phyloP scores from a whole-genome alignment of 2,888 invertebrate species.

The Drosophila incognita region DNA sequence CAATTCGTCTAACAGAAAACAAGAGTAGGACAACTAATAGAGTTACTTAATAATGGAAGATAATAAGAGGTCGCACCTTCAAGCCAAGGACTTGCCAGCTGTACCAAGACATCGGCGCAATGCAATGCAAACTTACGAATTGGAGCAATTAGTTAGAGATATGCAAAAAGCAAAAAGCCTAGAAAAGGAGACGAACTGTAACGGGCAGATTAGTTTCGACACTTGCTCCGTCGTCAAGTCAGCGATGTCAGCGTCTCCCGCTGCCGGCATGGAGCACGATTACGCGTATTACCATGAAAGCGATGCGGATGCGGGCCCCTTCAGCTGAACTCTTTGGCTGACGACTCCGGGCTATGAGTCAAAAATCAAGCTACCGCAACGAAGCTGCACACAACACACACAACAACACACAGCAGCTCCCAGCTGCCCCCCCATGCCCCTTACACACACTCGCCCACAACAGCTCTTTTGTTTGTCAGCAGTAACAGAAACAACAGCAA shows the following conservation, averaged over 20 bases:
- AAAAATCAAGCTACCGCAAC: slow-evolving; percentile 80
- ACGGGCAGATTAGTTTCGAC: slow-evolving; percentile 65
- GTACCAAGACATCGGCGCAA: slow-evolving; percentile 25
- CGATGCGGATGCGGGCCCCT: slow-evolving; percentile 72
- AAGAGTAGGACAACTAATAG: neutral
- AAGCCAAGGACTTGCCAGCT: slow-evolving; percentile 51
- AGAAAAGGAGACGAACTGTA: slow-evolving; percentile 70
- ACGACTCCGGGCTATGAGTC: slow-evolving; percentile 59
- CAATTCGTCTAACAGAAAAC: neutral
- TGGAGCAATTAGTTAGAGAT: slow-evolving; percentile 30
- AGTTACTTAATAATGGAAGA: neutral
- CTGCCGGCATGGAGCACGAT: slow-evolving; percentile 38
- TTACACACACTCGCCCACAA: neutral
- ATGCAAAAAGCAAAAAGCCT: slow-evolving; percentile 54
- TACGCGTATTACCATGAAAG: slow-evolving; percentile 66
- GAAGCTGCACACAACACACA: slow-evolving; percentile 44
- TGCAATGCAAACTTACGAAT: slow-evolving; percentile 15
- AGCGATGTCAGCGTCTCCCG: neutral
- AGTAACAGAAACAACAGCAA: slow-evolving; percentile 24
- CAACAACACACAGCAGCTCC: slow-evolving; percentile 18
- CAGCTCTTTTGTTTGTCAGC: slow-evolving; percentile 64
- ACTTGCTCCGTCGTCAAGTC: slow-evolving; percentile 28
- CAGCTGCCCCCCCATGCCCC: neutral
- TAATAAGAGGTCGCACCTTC: slow-evolving; percentile 3
- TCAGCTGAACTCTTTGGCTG: slow-evolving; percentile 58